These are phyloP conservation scores for Tetrax tetrax DNA, from an alignment of 2,113 vertebrate species.

Conservation along the genomic window DNA sequence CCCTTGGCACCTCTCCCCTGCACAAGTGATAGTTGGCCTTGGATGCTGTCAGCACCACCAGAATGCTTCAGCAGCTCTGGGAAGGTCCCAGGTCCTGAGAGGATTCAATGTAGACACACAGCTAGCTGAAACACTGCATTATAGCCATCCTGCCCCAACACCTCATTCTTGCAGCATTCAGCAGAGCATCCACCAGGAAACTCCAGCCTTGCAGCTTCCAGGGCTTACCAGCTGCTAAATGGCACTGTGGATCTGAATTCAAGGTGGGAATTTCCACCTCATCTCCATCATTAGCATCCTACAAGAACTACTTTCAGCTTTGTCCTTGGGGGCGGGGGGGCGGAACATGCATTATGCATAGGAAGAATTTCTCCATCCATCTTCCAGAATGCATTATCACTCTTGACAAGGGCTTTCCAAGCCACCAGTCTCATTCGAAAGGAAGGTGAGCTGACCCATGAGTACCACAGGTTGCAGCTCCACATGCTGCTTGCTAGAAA, in stretches of 20 bases:
- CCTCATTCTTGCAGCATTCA: not conserved
- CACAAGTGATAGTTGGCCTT: no score
- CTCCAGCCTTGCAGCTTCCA: not conserved
- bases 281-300: not conserved
- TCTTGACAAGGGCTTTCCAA: not conserved
- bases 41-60: not conserved
- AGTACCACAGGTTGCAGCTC: not conserved
- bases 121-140: not conserved
- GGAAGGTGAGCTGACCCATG: constrained; percentile 10
- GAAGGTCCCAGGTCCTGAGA: not conserved
- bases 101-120: not conserved
- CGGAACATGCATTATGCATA: constrained; percentile 1
- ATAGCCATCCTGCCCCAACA: not conserved
- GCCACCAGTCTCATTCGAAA: not conserved
- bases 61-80: not conserved
- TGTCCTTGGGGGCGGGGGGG: not conserved
- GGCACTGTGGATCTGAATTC: not conserved
- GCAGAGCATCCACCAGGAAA: not conserved
- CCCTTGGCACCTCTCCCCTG: not conserved
- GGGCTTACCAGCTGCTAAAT: not conserved
- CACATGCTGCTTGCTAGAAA: not conserved
- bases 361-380: constrained; percentile 13
- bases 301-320: not conserved
- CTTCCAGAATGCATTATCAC: not conserved
- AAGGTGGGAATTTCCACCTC: not conserved